Evolutionary conservation across 2,113 vertebrate genomes (phyloP), one percentile per base, ranked within the genome.

Genomic region (Alces alces): DNA sequence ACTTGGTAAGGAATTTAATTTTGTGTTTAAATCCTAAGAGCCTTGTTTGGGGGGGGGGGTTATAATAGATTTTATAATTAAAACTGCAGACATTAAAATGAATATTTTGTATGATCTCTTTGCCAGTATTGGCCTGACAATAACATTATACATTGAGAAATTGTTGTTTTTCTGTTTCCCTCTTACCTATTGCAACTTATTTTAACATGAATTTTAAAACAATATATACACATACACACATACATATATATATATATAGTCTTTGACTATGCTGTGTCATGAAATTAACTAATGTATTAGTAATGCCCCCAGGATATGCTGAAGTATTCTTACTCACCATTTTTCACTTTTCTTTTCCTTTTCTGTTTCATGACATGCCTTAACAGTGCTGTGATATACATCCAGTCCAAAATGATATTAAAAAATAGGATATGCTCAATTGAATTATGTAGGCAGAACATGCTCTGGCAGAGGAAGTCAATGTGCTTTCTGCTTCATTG

Each of bases 401-500:
- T 90, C 43, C 43, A 97, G 96, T 98, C 97, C 93, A 98, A 94
- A 97, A 97, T 87, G 93, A 91, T 60, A 30, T 97, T 97, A 97
- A 57, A 96, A 98, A 97, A 93, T 97, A 98, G 98, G 98, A 82
- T 97, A 98, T 97, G 98, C 98, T 98, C 57, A 43, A 84, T 95
- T 98, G 98, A 98, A 98, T 99, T 98, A 98, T 97, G 98, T 96
- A 98, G 98, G 98, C 98, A 83, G 98, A 98, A 88, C 97, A 70
- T 98, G 96, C 66, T 98, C 97, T 97, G 98, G 98, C 97, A 94
- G 97, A 96, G 97, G 96, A 97, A 98, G 98, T 98, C 98, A 98
- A 54, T 98, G 96, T 98, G 97, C 97, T 99, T 99, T 99, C 98
- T 98, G 98, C 99, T 98, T 98, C 98, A 98, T 98, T 98, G 98